A percentile compares a stretch with the other conserved stretches of the same genome.
Evolutionary conservation across 2,113 vertebrate species (phyloP).

Genomic region (Protobothrops mucrosquamatus): DNA sequence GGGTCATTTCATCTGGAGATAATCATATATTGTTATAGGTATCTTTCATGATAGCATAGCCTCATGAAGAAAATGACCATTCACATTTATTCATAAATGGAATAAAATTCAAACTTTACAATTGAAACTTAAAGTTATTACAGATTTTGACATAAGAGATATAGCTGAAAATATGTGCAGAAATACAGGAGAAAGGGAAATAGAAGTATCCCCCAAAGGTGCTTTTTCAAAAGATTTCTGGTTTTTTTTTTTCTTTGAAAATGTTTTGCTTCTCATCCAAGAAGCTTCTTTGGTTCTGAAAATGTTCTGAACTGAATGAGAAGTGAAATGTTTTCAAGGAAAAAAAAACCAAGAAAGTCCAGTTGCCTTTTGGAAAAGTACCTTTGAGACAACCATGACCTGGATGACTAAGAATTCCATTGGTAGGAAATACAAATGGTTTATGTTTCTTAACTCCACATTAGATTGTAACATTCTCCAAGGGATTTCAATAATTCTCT

Average conservation of each 20-base stretch:
- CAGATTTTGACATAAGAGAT: background rate
- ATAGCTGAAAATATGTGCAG: background rate
- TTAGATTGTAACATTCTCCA: background rate
- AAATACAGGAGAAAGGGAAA: background rate
- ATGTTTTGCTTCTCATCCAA: background rate
- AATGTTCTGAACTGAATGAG: background rate
- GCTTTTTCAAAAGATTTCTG: background rate
- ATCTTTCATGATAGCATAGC: background rate
- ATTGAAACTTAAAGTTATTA: background rate
- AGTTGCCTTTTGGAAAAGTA: background rate
- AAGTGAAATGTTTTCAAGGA: background rate
- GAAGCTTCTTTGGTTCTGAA: background rate
- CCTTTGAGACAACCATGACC: background rate
- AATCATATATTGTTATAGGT: background rate
- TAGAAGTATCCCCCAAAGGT: background rate
- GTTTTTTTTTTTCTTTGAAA: background rate
- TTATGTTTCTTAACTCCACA: background rate
- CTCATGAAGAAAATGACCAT: background rate
- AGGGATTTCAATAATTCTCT: background rate
- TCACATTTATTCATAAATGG: background rate
- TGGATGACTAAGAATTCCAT: background rate
- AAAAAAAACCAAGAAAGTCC: background rate
- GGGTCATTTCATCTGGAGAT: too few species aligned
- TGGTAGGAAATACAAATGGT: background rate
- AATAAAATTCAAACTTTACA: background rate